Conservation (phyloP, 2,888 invertebrate species). For the Trichopria drosophilae region DNA sequence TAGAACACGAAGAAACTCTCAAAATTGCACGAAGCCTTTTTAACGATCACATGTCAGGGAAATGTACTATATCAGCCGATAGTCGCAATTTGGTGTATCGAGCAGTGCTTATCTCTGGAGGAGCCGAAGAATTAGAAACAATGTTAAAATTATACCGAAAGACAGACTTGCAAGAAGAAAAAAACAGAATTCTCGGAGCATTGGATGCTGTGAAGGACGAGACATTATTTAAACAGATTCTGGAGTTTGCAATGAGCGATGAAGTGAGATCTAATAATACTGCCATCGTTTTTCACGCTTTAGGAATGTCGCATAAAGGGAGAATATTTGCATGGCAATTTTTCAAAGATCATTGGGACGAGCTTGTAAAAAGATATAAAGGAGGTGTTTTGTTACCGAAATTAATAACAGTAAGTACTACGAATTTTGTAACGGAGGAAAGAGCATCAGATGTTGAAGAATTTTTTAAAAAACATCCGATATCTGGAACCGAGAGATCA, state of each 20-base stretch:
- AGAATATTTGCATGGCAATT: conserved; percentile 89
- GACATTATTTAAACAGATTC: conserved; percentile 72
- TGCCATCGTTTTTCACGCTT: conserved; percentile 84
- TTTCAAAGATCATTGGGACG: conserved; percentile 80
- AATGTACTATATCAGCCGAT: conserved; percentile 74
- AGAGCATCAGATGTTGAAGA: conserved; percentile 78
- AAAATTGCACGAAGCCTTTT: conserved; percentile 75
- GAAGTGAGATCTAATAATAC: conserved; percentile 91
- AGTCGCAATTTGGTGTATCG: conserved; percentile 83
- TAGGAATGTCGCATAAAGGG: conserved; percentile 78
- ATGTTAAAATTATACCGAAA: conserved; percentile 80
- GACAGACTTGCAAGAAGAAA: conserved; percentile 89
- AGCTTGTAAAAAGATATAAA: conserved; percentile 78
- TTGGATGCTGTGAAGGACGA: conserved; percentile 79
- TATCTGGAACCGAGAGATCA: conserved; percentile 83
- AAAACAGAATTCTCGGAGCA: conserved; percentile 83
- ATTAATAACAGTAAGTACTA: conserved; percentile 82
- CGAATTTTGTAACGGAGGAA: conserved; percentile 84
- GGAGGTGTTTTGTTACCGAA: conserved; percentile 82
- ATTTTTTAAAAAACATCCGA: conserved; percentile 75
- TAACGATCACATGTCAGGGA: conserved; percentile 68
- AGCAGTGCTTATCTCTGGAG: conserved; percentile 71
- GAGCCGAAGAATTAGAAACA: conserved; percentile 71
- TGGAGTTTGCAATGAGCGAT: conserved; percentile 83
- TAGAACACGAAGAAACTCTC: conserved; percentile 75